phyloP scores from a whole-genome alignment of 2,113 vertebrate genomes.

The Emydura subglobosa region DNA sequence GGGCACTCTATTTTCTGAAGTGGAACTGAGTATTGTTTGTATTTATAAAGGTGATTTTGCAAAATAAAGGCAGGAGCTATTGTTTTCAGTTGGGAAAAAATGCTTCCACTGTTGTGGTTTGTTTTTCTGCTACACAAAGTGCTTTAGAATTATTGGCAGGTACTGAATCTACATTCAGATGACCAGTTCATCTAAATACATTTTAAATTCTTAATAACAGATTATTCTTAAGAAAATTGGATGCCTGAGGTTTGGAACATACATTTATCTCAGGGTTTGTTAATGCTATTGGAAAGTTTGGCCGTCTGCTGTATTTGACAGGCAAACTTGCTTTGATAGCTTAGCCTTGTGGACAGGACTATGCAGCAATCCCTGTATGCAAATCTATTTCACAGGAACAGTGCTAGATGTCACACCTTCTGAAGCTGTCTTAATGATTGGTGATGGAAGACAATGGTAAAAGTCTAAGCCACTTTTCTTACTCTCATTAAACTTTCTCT shows the following conservation, averaged over 20 bases:
- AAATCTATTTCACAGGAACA: constrained; percentile 11
- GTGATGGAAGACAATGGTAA: constrained; percentile 42
- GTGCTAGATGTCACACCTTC: constrained; percentile 9
- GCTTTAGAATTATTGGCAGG: neutral
- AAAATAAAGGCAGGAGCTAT: neutral
- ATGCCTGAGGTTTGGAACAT: neutral
- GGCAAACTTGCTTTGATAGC: neutral
- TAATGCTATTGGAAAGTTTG: neutral
- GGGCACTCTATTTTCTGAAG: neutral
- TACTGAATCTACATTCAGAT: neutral
- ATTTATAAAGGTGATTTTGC: neutral
- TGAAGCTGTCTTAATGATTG: neutral
- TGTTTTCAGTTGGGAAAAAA: neutral
- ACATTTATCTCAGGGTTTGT: neutral
- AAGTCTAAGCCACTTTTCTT: constrained; percentile 39
- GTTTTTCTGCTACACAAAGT: neutral
- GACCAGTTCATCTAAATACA: neutral
- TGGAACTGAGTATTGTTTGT: neutral
- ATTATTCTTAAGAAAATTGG: neutral
- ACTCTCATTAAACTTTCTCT: constrained; percentile 60
- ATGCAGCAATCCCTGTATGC: neutral
- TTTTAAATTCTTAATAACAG: constrained; percentile 16
- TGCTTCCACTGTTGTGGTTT: neutral
- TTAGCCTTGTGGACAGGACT: neutral
- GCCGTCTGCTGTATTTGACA: neutral